Conservation (phyloP, 92 coral and sea anemone species). For the Palythoa grandis region DNA sequence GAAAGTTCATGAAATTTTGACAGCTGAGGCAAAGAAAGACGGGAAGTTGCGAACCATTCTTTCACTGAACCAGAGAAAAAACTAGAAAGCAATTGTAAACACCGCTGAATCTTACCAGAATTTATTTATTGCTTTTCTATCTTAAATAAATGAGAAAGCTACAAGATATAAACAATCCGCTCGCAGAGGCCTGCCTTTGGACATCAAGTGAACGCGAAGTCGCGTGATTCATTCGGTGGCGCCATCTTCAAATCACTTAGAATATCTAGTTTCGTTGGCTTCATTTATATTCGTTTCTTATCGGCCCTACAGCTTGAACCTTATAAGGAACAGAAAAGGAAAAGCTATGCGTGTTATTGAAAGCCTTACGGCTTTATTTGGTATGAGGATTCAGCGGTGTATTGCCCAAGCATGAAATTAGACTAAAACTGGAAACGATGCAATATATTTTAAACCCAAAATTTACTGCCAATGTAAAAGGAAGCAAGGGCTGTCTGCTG, state of each 20-base stretch:
- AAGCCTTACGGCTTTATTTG: constrained; percentile 12
- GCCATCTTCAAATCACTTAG: constrained; percentile 25
- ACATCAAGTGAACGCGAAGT: neutral
- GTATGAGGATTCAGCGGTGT: neutral
- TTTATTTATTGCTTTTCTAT: neutral
- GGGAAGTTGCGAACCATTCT: neutral
- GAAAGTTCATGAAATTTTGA: constrained; percentile 29
- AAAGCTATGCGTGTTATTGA: neutral
- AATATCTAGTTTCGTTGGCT: constrained; percentile 9
- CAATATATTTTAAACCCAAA: neutral
- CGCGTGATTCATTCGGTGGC: constrained; percentile 40
- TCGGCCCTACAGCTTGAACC: neutral
- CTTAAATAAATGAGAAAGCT: neutral
- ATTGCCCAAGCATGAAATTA: neutral
- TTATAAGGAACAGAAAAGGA: constrained; percentile 15
- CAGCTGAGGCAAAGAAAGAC: constrained; percentile 3
- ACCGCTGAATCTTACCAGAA: neutral
- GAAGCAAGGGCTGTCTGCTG: neutral
- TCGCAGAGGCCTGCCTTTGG: neutral
- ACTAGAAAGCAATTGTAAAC: neutral
- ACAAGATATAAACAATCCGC: neutral
- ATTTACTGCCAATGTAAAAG: neutral
- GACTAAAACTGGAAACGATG: neutral
- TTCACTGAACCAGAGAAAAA: neutral
- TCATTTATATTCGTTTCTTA: constrained; percentile 20